Evolutionary conservation across 2,888 invertebrate genomes (phyloP), one percentile per base, ranked within the genome.

Genomic region (Caenorhabditis parvicauda): DNA sequence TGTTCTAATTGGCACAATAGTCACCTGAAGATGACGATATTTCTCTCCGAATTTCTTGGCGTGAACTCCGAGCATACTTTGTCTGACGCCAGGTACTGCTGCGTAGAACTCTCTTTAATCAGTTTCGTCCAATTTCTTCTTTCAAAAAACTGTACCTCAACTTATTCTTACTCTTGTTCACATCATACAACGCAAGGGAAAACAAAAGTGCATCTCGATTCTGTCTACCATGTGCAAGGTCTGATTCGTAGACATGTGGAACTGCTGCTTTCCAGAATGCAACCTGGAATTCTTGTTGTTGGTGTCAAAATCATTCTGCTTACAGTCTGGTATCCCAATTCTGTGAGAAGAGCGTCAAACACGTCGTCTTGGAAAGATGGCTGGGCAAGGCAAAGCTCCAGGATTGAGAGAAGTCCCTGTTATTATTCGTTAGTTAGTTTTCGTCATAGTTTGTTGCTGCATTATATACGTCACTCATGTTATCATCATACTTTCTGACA

Each of bases 21-120:
- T n/a, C 49, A 70, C 70, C 49, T 69, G 69, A 21, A 74, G 43
- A 53, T 71, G 71, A 9, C 66, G 49, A 53, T 68, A 74, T 54
- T 66, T 65, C 35, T 76, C 76, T 9, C 71, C 74, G 50, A 77
- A 77, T 17, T 68, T 59, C 52, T 77, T 77, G 6, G 77, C 76
- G 45, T 69, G 67, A 1, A 65, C 67, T 22, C 76, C 77, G 19
- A 77, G 57, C 72, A 77, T 67, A 50, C 73, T 73, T 54, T 74
- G 69, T 9, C 75, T 48, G 21, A 77, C 64, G 6, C 76, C 75
- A 2, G 77, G 77, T 6, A 76, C 74, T 3, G 77, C 76, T 1
- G 77, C 77, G 60, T 75, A 77, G 5, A 77, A 57, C 54, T 77
- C 77, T 5, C 75, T 69, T 38, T 19, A 64, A 45, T 14, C 1